Conservation (phyloP, 2,113 vertebrate species). For the Lophius piscatorius region DNA sequence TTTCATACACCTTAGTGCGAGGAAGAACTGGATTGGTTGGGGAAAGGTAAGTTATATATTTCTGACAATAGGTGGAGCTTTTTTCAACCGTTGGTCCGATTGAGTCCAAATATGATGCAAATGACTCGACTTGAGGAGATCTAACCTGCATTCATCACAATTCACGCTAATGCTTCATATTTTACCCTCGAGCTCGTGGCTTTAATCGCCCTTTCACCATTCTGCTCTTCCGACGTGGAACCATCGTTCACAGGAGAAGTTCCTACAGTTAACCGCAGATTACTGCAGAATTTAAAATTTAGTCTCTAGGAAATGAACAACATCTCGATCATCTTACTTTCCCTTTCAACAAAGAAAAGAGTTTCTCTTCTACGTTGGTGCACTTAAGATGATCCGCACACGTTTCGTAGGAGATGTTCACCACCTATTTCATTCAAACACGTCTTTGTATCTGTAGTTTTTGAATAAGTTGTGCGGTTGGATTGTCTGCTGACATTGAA, state of each 20-base stretch:
- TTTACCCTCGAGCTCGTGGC: too few relatives aligned
- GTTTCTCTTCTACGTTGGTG: not conserved
- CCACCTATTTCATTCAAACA: conserved; percentile 1
- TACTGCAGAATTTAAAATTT: not conserved
- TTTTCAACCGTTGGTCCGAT: too few relatives aligned
- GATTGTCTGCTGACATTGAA: conserved; percentile 19
- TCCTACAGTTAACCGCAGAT: not conserved
- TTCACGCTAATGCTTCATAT: too few relatives aligned
- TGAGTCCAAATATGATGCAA: too few relatives aligned
- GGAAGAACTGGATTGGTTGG: too few relatives aligned
- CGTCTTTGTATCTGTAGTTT: not conserved
- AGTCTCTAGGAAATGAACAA: not conserved
- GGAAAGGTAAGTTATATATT: too few relatives aligned
- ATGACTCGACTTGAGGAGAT: too few relatives aligned
- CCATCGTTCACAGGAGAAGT: conserved; percentile 22
- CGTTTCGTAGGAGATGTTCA: not conserved
- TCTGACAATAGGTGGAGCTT: too few relatives aligned
- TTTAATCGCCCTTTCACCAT: too few relatives aligned
- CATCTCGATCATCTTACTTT: not conserved
- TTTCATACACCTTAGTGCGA: too few relatives aligned
- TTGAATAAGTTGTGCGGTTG: not conserved
- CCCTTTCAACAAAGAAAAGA: not conserved
- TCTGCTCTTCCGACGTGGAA: too few relatives aligned
- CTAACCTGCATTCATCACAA: too few relatives aligned
- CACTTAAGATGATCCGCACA: not conserved